These are phyloP conservation scores for Chrysomallon squamiferum DNA, from an alignment of 1,140 invertebrate species.

Conservation along the genomic window DNA sequence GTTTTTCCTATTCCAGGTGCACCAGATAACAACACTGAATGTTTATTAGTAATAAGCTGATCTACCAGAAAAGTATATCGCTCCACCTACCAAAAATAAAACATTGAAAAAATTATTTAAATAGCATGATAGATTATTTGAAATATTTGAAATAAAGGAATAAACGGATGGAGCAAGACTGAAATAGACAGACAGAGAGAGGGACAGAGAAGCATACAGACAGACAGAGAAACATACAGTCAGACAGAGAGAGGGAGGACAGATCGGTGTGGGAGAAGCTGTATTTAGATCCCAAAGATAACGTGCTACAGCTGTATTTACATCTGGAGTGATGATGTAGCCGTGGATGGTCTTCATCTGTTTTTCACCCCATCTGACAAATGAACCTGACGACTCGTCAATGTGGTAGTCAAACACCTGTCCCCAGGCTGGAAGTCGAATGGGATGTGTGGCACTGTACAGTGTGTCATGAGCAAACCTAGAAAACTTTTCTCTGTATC, in stretches of 20 bases:
- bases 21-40: conserved; percentile 57
- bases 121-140: not conserved
- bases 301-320: conserved; percentile 19
- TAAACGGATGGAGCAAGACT: not conserved
- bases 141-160: not conserved
- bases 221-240: not conserved
- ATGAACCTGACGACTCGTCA: conserved; percentile 44
- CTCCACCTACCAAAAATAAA: conserved; percentile 43
- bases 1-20: conserved; percentile 59
- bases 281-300: no score
- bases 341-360: conserved; percentile 41
- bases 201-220: not conserved
- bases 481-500: conserved; percentile 52
- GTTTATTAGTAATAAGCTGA: conserved; percentile 46
- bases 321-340: conserved; percentile 55
- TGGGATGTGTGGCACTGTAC: conserved; percentile 46
- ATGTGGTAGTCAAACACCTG: conserved; percentile 57
- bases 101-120: not conserved
- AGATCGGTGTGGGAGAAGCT: no score
- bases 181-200: not conserved
- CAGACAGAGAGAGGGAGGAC: no score
- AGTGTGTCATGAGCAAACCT: conserved; percentile 56
- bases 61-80: conserved; percentile 56
- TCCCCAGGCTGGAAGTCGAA: conserved; percentile 48
- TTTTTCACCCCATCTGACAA: conserved; percentile 52